phyloP scores from a whole-genome alignment of 2,113 vertebrate species.

The Psophia crepitans region DNA sequence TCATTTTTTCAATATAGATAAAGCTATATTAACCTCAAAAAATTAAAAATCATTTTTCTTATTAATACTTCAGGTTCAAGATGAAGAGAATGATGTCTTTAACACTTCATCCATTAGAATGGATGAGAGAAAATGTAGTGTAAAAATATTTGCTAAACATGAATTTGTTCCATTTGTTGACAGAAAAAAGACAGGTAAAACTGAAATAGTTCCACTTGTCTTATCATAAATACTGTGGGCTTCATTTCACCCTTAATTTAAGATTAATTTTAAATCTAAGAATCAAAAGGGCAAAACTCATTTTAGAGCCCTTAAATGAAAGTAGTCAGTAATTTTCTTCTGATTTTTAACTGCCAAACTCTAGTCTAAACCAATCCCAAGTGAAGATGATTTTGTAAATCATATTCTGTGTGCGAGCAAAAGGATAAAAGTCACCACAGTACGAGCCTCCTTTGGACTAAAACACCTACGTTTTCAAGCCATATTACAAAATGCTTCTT shows the following conservation, averaged over 20 bases:
- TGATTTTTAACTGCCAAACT: background rate
- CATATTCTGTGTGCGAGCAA: background rate
- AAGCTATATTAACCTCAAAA: background rate
- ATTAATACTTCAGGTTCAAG: background rate
- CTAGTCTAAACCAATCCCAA: background rate
- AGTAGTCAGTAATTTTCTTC: background rate
- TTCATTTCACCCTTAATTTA: background rate
- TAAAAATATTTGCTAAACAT: background rate
- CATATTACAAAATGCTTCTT: background rate
- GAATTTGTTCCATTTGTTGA: background rate
- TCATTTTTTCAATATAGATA: background rate
- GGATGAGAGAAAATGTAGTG: background rate
- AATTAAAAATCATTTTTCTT: background rate
- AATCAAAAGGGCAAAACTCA: background rate
- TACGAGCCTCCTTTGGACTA: background rate
- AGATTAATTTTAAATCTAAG: background rate
- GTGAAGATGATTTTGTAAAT: background rate
- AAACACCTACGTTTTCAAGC: background rate
- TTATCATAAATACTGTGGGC: background rate
- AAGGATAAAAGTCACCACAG: rapidly evolving
- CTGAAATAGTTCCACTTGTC: background rate
- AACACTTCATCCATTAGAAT: background rate
- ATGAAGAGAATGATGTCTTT: background rate
- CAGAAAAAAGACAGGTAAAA: background rate
- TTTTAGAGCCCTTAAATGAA: background rate